phyloP scores from a whole-genome alignment of 2,113 vertebrate genomes.

The Pachyramphus minor region DNA sequence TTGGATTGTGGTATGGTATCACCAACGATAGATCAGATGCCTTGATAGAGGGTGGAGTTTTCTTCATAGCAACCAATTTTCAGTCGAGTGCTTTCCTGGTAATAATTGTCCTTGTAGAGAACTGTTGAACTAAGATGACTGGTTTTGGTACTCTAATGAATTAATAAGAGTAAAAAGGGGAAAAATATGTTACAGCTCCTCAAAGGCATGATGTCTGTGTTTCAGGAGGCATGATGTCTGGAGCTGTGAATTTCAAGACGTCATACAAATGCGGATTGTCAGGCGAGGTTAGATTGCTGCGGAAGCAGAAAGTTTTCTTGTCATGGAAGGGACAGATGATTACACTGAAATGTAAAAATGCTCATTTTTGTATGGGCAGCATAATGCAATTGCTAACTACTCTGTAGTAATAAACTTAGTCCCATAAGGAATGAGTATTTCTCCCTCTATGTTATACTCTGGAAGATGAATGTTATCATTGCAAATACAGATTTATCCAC shows the following conservation, averaged over 20 bases:
- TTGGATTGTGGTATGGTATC: background rate
- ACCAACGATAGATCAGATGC: background rate
- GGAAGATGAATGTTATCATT: background rate
- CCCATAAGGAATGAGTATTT: background rate
- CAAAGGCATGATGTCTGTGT: background rate
- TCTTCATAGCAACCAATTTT: background rate
- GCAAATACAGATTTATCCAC: background rate
- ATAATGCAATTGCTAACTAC: background rate
- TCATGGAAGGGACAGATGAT: background rate
- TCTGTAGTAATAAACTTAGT: background rate
- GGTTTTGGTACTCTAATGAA: background rate
- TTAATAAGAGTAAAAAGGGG: background rate
- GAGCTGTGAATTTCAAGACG: background rate
- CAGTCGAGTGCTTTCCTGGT: background rate
- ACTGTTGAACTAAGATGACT: background rate
- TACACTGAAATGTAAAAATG: background rate
- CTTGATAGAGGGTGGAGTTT: background rate
- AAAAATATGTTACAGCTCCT: background rate
- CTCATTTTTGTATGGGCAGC: background rate
- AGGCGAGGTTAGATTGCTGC: background rate
- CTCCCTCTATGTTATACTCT: background rate
- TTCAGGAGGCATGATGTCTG: background rate
- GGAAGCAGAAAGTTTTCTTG: background rate
- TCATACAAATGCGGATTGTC: background rate
- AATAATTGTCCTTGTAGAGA: background rate